Evolutionary conservation across 1,140 invertebrate genomes (phyloP), one percentile per base, ranked within the genome.

Genomic region (Bombus turneri): DNA sequence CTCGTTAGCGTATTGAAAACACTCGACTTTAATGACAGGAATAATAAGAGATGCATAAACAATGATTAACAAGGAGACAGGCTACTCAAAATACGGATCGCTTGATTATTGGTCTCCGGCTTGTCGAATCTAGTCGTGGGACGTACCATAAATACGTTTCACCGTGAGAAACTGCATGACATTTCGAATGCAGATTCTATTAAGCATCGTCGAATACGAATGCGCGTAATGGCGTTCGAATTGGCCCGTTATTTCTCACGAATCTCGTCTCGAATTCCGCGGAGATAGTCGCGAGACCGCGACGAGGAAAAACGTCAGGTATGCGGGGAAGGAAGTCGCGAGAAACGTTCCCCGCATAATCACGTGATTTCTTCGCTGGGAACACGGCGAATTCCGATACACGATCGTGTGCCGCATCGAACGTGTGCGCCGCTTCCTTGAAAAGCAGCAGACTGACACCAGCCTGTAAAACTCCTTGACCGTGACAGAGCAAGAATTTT

Each of bases 311-410:
- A 90, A 90, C 86, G 86, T 43, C 28, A 76, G 87, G 79, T 77
- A 90, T 89, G 89, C 86, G 68, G 66, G 82, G 71, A 81, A 89
- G 88, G 86, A 83, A 83, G 85, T 90, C 64, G 73, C 77, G 74
- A 79, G 75, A 75, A 87, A 81, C 88, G 81, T 88, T 90, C 89
- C 43, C 15, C 64, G 85, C 85, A 86, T 86, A 86, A 86, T 86
- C 81, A 71, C 82, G 80, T 76, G 79, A 87, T 90, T 89, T 87
- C 86, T 90, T 85, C 83, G 37, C 77, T 80, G 89, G 74, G 81
- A 83, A 90, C 79, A 90, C 77, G 68, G 79, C 79, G 76, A 90
- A 90, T 90, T 88, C 88, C 89, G 77, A 89, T 89, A 89, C 86
- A 53, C 87, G 76, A 37, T 82, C 87, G n/a, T 62, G 78, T 81